Evolutionary conservation across 2,888 invertebrate species (phyloP).

Genomic region (Drosophila paracracens): DNA sequence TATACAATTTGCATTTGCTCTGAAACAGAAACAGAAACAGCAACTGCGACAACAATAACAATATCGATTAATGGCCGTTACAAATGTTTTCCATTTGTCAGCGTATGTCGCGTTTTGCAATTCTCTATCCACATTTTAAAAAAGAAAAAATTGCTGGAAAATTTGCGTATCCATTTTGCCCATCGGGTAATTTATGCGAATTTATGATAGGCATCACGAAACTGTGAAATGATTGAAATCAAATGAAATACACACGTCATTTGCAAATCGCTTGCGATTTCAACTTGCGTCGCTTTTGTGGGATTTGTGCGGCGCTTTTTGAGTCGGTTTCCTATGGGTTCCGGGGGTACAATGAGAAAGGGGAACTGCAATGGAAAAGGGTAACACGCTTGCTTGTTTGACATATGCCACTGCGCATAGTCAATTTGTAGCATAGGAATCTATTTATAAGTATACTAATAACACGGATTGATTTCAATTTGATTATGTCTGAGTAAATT

Average conservation of each 20-base stretch:
- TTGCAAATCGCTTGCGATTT: slow-evolving; percentile 24
- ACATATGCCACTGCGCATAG: slow-evolving; percentile 32
- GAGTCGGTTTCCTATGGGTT: slow-evolving; percentile 12
- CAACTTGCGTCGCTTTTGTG: slow-evolving; percentile 33
- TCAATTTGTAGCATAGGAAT: slow-evolving; percentile 1
- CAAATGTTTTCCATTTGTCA: slow-evolving; percentile 80
- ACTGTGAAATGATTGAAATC: slow-evolving; percentile 53
- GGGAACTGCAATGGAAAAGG: slow-evolving; percentile 1
- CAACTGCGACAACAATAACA: slow-evolving; percentile 44
- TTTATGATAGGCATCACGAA: slow-evolving; percentile 72
- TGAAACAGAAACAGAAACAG: slow-evolving; percentile 14
- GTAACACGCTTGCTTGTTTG: slow-evolving; percentile 10
- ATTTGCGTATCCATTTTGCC: slow-evolving; percentile 76
- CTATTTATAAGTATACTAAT: background rate
- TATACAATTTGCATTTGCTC: slow-evolving; percentile 69
- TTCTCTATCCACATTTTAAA: slow-evolving; percentile 10
- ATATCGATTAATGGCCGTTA: slow-evolving; percentile 79
- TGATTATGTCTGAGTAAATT: background rate
- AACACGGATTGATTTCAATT: background rate
- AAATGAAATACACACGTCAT: slow-evolving; percentile 34
- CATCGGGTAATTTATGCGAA: slow-evolving; percentile 68
- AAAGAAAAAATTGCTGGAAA: slow-evolving; percentile 36
- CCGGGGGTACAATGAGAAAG: background rate
- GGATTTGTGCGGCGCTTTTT: slow-evolving; percentile 12
- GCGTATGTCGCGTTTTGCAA: slow-evolving; percentile 63